These are phyloP conservation scores for Trachemys scripta DNA, from an alignment of 2,113 vertebrate species.

Conservation along the genomic window DNA sequence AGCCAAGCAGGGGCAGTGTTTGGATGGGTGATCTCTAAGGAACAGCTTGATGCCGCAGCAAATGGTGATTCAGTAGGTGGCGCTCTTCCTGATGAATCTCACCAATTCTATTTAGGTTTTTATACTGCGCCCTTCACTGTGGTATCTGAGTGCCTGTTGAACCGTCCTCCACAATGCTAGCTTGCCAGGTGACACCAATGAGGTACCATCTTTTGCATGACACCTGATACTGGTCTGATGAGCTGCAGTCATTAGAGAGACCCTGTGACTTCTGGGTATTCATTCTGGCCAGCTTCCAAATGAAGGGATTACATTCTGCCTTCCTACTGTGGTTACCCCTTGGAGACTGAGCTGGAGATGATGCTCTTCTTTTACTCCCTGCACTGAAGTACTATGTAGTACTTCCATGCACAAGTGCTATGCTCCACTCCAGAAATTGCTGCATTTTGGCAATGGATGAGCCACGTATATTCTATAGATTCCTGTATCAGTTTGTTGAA, in stretches of 20 bases:
- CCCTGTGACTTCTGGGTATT: background rate
- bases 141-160: background rate
- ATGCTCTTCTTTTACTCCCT: background rate
- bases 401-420: background rate
- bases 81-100: background rate
- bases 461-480: background rate
- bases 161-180: background rate
- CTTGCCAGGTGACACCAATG: background rate
- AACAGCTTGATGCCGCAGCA: background rate
- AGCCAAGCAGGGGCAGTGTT: background rate
- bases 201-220: background rate
- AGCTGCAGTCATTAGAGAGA: background rate
- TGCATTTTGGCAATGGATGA: background rate
- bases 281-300: background rate
- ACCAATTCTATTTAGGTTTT: background rate
- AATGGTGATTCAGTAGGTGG: background rate
- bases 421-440: background rate
- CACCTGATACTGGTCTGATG: background rate
- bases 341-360: background rate
- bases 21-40: background rate
- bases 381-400: background rate
- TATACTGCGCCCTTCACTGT: background rate
- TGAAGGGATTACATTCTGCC: background rate
- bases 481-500: background rate
- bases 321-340: background rate